Base-by-base conservation (phyloP, 2,113 vertebrate species). In the Dermatemys mawii region DNA sequence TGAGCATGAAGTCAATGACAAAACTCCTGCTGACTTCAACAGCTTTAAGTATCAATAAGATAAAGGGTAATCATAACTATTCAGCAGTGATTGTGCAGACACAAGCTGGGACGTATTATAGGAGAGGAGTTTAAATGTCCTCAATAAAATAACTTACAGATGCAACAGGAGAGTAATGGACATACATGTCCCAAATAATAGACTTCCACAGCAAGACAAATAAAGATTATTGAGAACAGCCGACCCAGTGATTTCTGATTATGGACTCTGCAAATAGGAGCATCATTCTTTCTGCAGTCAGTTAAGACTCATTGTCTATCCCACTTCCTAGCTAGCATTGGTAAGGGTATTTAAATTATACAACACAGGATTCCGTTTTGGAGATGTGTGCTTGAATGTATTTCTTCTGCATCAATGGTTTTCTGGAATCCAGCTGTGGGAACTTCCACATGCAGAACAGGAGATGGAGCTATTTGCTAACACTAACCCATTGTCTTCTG, bases 391-490 rank as follows among this genome's bases (percentile, higher is more conserved):
- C 22, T 84, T 92, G 22, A 63, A 87, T 93, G 86, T 60, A 48
- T 90, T 90, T 90, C 75, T 10, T 55, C 22, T 91, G 19, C 35
- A 80, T 35, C 49, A 91, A 5, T 86, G 29, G n/a, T 7, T 32
- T 27, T 70, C 54, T 86, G 4, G 29, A 79, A 82, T 49, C 41
- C 38, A 6, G 41, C 50, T 88, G 79, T 63, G 81, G 84, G 90
- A 83, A 93, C 57, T 96, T 97, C 57, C 76, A 13, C 50, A 26
- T 32, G 60, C 3, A 19, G 92, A 96, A 97, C 98, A 98, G 98
- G 82, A 98, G 98, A 95, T 98, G 98, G 98, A 94, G 98, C 98
- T 97, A 83, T 98, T 98, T 95, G 86, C 98, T 94, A 96, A 96
- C 95, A 67, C 0, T 87, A 97, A 91, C 35, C 1, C 6, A 41